Base-by-base conservation (phyloP, 2,797 vertebrate genomes). In the Merluccius polli region DNA sequence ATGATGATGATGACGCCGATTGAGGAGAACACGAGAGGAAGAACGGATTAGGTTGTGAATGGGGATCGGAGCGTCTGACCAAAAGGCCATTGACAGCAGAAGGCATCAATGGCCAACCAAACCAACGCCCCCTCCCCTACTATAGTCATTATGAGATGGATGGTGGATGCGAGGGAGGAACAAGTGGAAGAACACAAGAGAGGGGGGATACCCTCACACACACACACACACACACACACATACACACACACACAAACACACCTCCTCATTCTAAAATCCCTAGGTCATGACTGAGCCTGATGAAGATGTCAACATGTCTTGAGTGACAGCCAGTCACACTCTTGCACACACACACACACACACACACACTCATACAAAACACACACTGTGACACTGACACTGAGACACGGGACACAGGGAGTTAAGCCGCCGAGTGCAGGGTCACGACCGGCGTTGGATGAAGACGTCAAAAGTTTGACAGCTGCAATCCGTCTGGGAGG, bases 391-490 rank as follows among this genome's bases (percentile, higher is more conserved):
- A 71, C 70, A 71, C 70, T 52, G 68, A 67, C 73, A 67, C 59
- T 24, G 52, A 31, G 29, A 24, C 41, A 32, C 71, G 36, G n/a
- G 15, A 86, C 41, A 73, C 38, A 36, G 36, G 72, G 77, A 79
- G 81, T 85, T 91, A 81, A 88, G 87, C 78, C 72, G 70, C 79
- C 7, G 79, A 87, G 90, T 86, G 87, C 86, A 67, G 91, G 95
- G 96, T 97, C 96, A 95, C 87, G 94, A 91, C 86, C 90, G 91
- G 91, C 92, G 93, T 93, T 93, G 96, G 96, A 98, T 98, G 95
- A 96, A 98, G 96, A 96, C 93, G 93, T 98, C 96, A 94, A 94
- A 93, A 87, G 92, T 95, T 94, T 95, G 95, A 98, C 96, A 97
- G 97, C 94, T 94, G 93, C 72, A 82, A 87, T 88, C 85, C 94